These are phyloP conservation scores for Thaumetopoea pityocampa DNA, from an alignment of 1,140 invertebrate genomes.

Conservation along the genomic window DNA sequence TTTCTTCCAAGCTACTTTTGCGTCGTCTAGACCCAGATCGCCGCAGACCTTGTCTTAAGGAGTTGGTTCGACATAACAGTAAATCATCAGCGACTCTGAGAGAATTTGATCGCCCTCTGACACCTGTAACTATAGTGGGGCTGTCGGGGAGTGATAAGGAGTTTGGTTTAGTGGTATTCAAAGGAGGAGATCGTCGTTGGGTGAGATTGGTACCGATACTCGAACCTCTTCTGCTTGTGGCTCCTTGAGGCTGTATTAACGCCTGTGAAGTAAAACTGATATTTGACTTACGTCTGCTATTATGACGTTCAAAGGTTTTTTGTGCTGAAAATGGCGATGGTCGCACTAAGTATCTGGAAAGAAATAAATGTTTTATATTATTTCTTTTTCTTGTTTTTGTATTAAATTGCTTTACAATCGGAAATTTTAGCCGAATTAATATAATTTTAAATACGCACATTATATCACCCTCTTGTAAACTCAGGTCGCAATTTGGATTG, in stretches of 20 bases:
- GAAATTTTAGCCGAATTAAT: no score
- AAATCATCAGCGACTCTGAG: slow-evolving; percentile 90
- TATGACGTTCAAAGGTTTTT: slow-evolving; percentile 94
- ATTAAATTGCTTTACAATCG: no score
- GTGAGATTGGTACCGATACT: slow-evolving; percentile 79
- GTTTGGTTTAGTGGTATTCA: slow-evolving; percentile 90
- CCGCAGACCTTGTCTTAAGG: slow-evolving; percentile 85
- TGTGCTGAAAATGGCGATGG: slow-evolving; percentile 95
- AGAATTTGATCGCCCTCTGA: slow-evolving; percentile 89
- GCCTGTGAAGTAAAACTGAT: slow-evolving; percentile 91
- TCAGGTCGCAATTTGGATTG: slow-evolving; percentile 97
- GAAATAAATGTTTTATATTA: slow-evolving; percentile 3
- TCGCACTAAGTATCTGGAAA: slow-evolving; percentile 87
- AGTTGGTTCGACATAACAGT: slow-evolving; percentile 87
- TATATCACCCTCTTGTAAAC: slow-evolving; percentile 96
- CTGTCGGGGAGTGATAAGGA: slow-evolving; percentile 91
- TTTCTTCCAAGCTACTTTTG: slow-evolving; percentile 90
- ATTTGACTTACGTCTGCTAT: slow-evolving; percentile 91
- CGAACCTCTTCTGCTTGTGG: slow-evolving; percentile 76
- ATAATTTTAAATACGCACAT: slow-evolving; percentile 86
- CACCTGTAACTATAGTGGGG: slow-evolving; percentile 85
- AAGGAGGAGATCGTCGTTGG: slow-evolving; percentile 83
- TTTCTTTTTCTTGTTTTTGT: neutral
- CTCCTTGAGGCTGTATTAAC: slow-evolving; percentile 78
- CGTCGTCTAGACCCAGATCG: slow-evolving; percentile 75